These are phyloP conservation scores for Gobio occitaniae DNA, from an alignment of 2,797 vertebrate species.

Conservation along the genomic window DNA sequence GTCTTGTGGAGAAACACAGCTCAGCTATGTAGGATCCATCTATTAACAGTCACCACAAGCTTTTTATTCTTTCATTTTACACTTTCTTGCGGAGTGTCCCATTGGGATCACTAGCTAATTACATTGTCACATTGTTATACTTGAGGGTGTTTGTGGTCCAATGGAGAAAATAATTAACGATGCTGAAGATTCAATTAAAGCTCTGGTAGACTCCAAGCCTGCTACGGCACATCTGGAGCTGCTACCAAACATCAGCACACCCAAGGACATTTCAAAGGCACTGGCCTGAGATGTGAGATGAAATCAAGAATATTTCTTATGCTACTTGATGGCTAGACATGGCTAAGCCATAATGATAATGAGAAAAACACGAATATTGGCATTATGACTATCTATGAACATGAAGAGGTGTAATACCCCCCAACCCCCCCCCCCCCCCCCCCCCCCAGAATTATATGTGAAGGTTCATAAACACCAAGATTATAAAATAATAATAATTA, in stretches of 20 bases:
- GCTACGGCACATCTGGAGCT: conserved; percentile 57
- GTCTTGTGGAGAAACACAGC: too few relatives aligned
- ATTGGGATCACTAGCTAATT: too few relatives aligned
- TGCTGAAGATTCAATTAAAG: conserved; percentile 57
- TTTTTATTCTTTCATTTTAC: too few relatives aligned
- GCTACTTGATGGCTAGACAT: not conserved
- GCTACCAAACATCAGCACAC: conserved; percentile 47
- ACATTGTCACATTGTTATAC: too few relatives aligned
- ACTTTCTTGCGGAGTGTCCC: too few relatives aligned
- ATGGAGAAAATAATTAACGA: conserved; percentile 58
- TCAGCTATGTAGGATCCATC: too few relatives aligned
- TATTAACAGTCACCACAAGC: too few relatives aligned
- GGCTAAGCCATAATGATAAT: not conserved
- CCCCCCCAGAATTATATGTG: not conserved
- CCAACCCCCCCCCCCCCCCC: too few relatives aligned
- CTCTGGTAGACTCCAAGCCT: conserved; percentile 40
- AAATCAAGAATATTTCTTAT: not conserved
- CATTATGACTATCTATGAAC: conserved; percentile 34
- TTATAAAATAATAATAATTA: conserved; percentile 53
- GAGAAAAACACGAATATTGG: not conserved
- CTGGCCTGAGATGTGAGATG: not conserved
- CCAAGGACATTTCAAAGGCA: not conserved
- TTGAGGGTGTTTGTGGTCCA: conserved; percentile 21
- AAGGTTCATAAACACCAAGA: conserved; percentile 49
- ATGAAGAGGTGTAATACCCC: conserved; percentile 41